These are phyloP conservation scores for Drymodes brunneopygia DNA, from an alignment of 2,113 vertebrate genomes.

Conservation along the genomic window DNA sequence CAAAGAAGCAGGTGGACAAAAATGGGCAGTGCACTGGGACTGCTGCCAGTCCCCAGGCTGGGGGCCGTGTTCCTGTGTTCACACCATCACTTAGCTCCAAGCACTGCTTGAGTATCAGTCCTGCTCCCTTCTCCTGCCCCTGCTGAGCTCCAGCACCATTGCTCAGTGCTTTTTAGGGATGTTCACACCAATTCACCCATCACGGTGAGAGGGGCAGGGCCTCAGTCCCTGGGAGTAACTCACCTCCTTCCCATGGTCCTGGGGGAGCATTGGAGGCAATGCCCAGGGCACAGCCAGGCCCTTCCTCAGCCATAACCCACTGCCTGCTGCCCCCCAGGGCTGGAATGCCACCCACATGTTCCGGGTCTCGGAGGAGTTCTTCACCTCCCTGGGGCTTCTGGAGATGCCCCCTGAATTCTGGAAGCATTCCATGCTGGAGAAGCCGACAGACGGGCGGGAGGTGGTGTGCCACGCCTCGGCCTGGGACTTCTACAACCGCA, in stretches of 20 bases:
- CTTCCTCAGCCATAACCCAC: background rate
- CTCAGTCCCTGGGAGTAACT: background rate
- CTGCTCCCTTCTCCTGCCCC: background rate
- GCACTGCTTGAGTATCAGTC: background rate
- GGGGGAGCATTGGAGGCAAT: background rate
- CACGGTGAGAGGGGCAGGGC: background rate
- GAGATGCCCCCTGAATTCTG: conserved; percentile 90
- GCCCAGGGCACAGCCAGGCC: background rate
- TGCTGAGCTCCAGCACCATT: background rate
- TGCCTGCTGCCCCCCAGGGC: conserved; percentile 68
- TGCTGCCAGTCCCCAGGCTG: background rate
- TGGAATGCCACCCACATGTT: conserved; percentile 91
- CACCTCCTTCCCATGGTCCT: fast-evolving
- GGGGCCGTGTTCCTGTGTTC: fast-evolving
- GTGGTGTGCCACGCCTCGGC: conserved; percentile 96
- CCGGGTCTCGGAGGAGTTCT: conserved; percentile 86
- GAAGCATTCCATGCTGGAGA: conserved; percentile 89
- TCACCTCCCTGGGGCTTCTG: conserved; percentile 83
- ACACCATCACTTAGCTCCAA: background rate
- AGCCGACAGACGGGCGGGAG: conserved; percentile 80
- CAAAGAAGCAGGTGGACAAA: background rate
- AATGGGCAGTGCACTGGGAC: background rate
- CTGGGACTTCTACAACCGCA: conserved; percentile 98
- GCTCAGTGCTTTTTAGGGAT: background rate
- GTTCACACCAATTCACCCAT: background rate